A percentile compares a stretch with the other conserved stretches of the same genome.
Evolutionary conservation across 1,140 invertebrate genomes (phyloP).

Genomic region (Drosophila kurseongensis): DNA sequence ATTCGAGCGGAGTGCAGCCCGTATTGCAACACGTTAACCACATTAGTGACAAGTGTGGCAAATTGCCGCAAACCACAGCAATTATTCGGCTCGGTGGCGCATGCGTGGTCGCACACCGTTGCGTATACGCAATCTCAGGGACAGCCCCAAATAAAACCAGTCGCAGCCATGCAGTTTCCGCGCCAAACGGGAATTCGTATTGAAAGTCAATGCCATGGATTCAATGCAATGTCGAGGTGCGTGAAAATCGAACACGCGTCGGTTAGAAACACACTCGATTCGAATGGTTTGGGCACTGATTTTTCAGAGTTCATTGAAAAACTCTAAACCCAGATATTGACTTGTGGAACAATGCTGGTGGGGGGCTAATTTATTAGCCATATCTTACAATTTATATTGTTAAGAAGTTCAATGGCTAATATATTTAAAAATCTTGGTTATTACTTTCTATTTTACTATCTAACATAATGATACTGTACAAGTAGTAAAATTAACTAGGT

Average conservation of each 20-base stretch:
- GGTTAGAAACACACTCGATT: slow-evolving; percentile 17
- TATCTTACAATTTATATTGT: not conserved
- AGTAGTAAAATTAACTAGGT: too few species aligned
- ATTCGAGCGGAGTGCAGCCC: slow-evolving; percentile 27
- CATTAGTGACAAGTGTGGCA: slow-evolving; percentile 63
- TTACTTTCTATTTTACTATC: too few species aligned
- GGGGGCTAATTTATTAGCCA: not conserved
- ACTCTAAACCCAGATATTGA: too few species aligned
- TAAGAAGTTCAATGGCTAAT: too few species aligned
- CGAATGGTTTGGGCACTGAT: slow-evolving; percentile 9
- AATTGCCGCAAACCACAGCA: slow-evolving; percentile 27
- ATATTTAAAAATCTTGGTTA: too few species aligned
- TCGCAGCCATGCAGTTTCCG: slow-evolving; percentile 48
- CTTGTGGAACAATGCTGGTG: not conserved
- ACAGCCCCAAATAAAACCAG: slow-evolving; percentile 58
- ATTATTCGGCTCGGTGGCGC: slow-evolving; percentile 46
- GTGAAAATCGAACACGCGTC: slow-evolving; percentile 30
- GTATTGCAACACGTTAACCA: slow-evolving; percentile 51
- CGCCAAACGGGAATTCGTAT: slow-evolving; percentile 31
- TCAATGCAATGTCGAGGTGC: slow-evolving; percentile 29
- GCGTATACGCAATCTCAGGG: slow-evolving; percentile 67
- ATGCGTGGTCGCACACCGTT: slow-evolving; percentile 43
- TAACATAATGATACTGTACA: too few species aligned
- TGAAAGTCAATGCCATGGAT: slow-evolving; percentile 48
- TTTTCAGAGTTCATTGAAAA: slow-evolving; percentile 5